phyloP scores from a whole-genome alignment of 2,797 vertebrate species.

The Channallabes apus region DNA sequence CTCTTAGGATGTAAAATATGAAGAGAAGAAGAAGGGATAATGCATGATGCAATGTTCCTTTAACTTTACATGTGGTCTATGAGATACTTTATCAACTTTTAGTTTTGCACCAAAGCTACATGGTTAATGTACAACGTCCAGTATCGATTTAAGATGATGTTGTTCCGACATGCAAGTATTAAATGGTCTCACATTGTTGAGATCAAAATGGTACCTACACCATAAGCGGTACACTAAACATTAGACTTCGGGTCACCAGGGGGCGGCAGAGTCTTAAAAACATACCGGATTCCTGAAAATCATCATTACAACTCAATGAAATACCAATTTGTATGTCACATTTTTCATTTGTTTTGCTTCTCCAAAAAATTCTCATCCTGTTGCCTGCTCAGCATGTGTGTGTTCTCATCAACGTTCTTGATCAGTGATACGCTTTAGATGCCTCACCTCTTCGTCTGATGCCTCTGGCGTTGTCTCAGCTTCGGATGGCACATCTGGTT shows the following conservation, averaged over 20 bases:
- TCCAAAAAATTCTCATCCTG: background rate
- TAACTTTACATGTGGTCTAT: background rate
- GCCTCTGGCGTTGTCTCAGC: slow-evolving; percentile 27
- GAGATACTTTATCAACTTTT: background rate
- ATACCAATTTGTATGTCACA: background rate
- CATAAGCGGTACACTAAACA: background rate
- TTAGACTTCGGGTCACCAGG: background rate
- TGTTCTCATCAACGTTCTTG: background rate
- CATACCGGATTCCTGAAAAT: background rate
- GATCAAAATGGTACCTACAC: background rate
- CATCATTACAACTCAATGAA: background rate
- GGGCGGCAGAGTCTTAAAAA: background rate
- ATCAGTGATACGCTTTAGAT: background rate
- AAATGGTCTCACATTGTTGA: background rate
- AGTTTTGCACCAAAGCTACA: background rate
- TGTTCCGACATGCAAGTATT: background rate
- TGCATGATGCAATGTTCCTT: background rate
- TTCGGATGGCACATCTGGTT: slow-evolving; percentile 17
- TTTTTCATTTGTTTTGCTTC: background rate
- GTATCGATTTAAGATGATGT: background rate
- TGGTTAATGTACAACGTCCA: background rate
- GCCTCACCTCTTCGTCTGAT: slow-evolving; percentile 37
- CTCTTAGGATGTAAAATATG: background rate
- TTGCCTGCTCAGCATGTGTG: background rate
- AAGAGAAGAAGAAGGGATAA: background rate